phyloP scores from a whole-genome alignment of 2,797 vertebrate genomes.

The Mallotus villosus region DNA sequence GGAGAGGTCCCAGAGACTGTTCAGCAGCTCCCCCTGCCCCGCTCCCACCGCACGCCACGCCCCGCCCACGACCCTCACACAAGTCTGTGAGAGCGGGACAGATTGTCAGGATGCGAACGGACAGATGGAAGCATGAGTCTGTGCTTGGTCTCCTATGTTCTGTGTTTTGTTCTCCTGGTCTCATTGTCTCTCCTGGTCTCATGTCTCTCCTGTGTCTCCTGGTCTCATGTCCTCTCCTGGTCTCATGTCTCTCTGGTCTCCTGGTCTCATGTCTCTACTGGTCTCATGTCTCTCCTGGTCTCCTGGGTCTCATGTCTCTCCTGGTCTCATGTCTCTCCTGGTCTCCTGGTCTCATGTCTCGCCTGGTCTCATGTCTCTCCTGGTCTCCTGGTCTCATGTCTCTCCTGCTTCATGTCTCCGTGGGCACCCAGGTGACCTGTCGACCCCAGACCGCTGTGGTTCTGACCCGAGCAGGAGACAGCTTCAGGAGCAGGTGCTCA shows the following conservation, averaged over 20 bases:
- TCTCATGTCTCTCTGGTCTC: not conserved
- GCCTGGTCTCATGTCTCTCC: not conserved
- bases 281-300: not conserved
- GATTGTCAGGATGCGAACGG: no score
- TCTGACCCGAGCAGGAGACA: conserved; percentile 84
- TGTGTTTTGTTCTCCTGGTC: no score
- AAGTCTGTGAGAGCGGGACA: conserved; percentile 78
- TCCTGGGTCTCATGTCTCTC: not conserved
- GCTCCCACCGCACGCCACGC: conserved; percentile 85
- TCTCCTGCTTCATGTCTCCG: not conserved
- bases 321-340: not conserved
- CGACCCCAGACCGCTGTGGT: conserved; percentile 85
- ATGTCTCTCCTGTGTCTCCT: not conserved
- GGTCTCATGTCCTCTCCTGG: no score
- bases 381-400: not conserved
- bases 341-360: not conserved
- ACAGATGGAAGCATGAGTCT: no score
- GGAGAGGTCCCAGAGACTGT: conserved; percentile 87
- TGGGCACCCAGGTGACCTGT: conserved; percentile 83
- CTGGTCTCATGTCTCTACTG: no score
- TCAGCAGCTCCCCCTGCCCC: conserved; percentile 87
- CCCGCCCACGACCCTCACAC: conserved; percentile 81
- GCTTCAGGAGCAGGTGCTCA: conserved; percentile 88
- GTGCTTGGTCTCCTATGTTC: no score
- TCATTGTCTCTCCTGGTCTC: not conserved